Evolutionary conservation across 30 jellyfish, hydroid and myxozoan species (phyloP).

Genomic region (Sanderia malayensis): DNA sequence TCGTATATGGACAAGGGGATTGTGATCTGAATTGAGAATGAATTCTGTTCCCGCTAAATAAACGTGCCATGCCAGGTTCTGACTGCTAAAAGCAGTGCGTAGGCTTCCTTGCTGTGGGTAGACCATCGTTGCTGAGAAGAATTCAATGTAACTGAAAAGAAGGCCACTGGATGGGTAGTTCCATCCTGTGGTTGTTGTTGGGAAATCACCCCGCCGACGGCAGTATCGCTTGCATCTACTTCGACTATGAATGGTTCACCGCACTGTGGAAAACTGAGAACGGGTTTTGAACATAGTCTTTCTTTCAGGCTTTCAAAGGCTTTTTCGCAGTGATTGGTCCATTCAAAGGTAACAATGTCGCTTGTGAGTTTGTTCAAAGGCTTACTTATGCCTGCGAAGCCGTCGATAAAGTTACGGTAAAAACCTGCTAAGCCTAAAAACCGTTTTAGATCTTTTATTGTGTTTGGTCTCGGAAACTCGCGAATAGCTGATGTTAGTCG

Average conservation of each 20-base stretch:
- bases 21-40: slow-evolving; percentile 18
- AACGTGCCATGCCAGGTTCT: slow-evolving; percentile 39
- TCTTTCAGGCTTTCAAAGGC: slow-evolving; percentile 16
- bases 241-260: slow-evolving; percentile 21
- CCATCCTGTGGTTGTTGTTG: neutral
- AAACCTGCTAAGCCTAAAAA: slow-evolving; percentile 39
- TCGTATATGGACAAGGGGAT: slow-evolving; percentile 17
- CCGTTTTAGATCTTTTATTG: slow-evolving; percentile 17
- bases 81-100: slow-evolving; percentile 15
- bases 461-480: neutral
- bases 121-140: slow-evolving; percentile 23
- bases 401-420: slow-evolving; percentile 14
- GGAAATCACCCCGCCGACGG: slow-evolving; percentile 23
- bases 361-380: slow-evolving; percentile 16
- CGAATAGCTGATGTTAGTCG: slow-evolving; percentile 29
- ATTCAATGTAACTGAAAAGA: slow-evolving; percentile 9
- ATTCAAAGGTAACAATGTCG: slow-evolving; percentile 11
- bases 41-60: slow-evolving; percentile 24
- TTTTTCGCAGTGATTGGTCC: slow-evolving; percentile 23
- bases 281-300: slow-evolving; percentile 10
- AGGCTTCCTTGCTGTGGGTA: slow-evolving; percentile 11
- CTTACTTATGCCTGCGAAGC: slow-evolving; percentile 11
- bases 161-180: slow-evolving; percentile 22
- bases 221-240: slow-evolving; percentile 26
- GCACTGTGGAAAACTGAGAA: neutral